phyloP scores from a whole-genome alignment of 2,113 vertebrate genomes.

The Misgurnus anguillicaudatus region DNA sequence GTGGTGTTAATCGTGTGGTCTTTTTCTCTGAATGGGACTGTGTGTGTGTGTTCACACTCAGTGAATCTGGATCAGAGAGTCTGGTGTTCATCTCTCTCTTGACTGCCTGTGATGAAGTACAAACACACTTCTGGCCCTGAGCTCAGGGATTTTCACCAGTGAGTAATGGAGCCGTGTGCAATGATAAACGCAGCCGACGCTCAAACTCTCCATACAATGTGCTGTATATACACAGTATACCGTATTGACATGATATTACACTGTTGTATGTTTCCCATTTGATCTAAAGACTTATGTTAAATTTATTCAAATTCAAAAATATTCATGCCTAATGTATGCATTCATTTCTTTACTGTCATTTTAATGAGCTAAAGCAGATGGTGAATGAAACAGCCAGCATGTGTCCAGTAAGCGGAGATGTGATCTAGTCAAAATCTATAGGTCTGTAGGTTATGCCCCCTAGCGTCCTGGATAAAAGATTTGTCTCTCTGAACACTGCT shows the following conservation, averaged over 20 bases:
- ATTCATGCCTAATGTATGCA: no score
- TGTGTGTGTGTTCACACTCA: no score
- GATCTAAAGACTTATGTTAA: no score
- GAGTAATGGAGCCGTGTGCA: constrained; percentile 31
- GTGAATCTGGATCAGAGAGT: constrained; percentile 6
- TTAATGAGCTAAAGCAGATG: no score
- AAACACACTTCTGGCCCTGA: constrained; percentile 18
- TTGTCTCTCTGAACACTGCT: background rate
- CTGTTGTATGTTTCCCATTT: no score
- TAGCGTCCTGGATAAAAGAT: background rate
- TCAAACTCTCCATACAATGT: background rate
- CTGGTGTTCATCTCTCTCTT: constrained; percentile 19
- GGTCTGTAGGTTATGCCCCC: background rate
- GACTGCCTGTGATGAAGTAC: constrained; percentile 29
- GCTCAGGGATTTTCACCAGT: constrained; percentile 27
- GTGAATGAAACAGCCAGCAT: no score
- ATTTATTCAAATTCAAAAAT: no score
- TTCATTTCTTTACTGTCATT: no score
- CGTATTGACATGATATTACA: background rate
- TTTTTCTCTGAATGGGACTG: no score
- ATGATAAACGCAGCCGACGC: constrained; percentile 5
- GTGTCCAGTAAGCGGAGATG: background rate
- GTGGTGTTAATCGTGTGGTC: no score
- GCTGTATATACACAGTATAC: constrained; percentile 43
- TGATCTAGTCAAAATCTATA: background rate